Percentiles rank a stretch among this genome's conserved stretches.
These are phyloP conservation scores for Musca domestica DNA, from an alignment of 1,140 invertebrate species.

Conservation along the genomic window DNA sequence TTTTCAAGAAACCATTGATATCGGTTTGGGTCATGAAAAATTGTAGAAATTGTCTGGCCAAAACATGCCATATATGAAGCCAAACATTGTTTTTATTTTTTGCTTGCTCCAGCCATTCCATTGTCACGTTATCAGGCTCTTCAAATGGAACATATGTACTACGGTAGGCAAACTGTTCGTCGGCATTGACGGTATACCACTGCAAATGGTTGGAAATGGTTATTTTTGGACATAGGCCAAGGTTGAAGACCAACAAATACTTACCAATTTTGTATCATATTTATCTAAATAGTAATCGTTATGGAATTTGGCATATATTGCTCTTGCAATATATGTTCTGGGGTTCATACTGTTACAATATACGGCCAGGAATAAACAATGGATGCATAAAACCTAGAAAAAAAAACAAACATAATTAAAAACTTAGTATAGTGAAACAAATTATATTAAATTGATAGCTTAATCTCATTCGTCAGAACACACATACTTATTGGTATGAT, in stretches of 20 bases:
- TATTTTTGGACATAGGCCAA: not conserved
- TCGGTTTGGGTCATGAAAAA: slow-evolving; percentile 77
- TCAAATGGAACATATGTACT: slow-evolving; percentile 60
- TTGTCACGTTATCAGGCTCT: slow-evolving; percentile 65
- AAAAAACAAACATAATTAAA: no score
- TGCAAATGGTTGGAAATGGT: slow-evolving; percentile 48
- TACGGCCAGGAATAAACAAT: no score
- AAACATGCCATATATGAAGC: slow-evolving; percentile 68
- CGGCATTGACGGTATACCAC: slow-evolving; percentile 61
- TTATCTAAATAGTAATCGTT: slow-evolving; percentile 61
- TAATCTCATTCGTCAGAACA: no score
- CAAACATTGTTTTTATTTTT: slow-evolving; percentile 68
- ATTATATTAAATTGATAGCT: no score
- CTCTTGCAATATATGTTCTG: slow-evolving; percentile 61
- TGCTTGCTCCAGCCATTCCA: slow-evolving; percentile 66
- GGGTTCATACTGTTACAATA: slow-evolving; percentile 37
- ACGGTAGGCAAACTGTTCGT: slow-evolving; percentile 51
- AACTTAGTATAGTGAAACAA: no score
- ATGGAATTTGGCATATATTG: slow-evolving; percentile 64
- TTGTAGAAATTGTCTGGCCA: slow-evolving; percentile 65
- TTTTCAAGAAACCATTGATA: slow-evolving; percentile 71
- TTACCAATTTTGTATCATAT: slow-evolving; percentile 64
- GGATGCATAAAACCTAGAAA: no score
- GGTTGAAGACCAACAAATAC: slow-evolving; percentile 19
- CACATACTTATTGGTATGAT: no score